Evolutionary conservation across 2,113 vertebrate species (phyloP).

Genomic region (Empidonax alnorum): DNA sequence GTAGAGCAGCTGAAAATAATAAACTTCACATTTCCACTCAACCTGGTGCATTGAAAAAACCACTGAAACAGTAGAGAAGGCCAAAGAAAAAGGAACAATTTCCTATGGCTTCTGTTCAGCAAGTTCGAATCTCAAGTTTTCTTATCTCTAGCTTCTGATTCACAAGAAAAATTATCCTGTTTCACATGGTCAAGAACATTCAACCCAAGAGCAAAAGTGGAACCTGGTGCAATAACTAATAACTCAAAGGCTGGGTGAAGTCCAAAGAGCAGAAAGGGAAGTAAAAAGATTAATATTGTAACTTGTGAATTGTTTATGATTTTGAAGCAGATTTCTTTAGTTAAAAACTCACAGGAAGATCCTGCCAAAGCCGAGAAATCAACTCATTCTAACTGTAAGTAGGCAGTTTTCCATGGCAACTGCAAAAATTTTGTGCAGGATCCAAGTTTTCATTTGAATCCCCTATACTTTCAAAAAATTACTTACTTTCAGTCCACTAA

Average conservation of each 20-base stretch:
- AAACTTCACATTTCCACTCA: background rate
- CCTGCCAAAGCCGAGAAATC: background rate
- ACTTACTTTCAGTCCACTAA: background rate
- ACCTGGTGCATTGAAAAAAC: background rate
- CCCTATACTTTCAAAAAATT: background rate
- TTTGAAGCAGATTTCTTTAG: background rate
- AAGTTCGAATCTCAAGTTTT: background rate
- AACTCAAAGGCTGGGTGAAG: background rate
- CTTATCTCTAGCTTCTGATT: background rate
- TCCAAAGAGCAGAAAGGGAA: background rate
- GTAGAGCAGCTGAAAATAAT: background rate
- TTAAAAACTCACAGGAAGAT: background rate
- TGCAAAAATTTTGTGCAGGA: background rate
- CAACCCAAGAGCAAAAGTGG: background rate
- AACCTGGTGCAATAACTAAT: background rate
- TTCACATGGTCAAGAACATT: background rate
- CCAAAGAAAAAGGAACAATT: background rate
- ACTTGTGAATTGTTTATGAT: background rate
- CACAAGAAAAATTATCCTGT: background rate
- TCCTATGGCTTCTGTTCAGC: background rate
- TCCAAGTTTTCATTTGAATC: background rate
- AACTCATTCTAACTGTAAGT: background rate
- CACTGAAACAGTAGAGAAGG: background rate
- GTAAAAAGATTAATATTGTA: background rate
- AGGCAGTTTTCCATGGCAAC: background rate